phyloP scores from a whole-genome alignment of 2,113 vertebrate species.

The Gambusia holbrooki region DNA sequence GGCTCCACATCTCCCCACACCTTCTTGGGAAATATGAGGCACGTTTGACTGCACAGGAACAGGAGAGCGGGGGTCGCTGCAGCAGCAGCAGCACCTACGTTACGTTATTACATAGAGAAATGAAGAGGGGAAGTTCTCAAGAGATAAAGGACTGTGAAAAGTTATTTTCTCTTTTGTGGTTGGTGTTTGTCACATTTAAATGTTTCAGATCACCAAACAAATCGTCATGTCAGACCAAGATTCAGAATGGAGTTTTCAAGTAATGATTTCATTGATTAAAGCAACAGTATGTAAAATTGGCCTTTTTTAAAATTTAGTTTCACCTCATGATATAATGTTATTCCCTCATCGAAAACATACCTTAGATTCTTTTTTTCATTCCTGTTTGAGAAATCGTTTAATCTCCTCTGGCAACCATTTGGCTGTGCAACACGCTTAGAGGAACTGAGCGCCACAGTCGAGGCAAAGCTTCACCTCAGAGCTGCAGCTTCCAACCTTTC shows the following conservation, averaged over 20 bases:
- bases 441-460: no score
- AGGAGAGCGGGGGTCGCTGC: slow-evolving; percentile 19
- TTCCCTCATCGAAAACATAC: no score
- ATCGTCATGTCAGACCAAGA: not conserved
- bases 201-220: not conserved
- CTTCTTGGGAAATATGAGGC: slow-evolving; percentile 73
- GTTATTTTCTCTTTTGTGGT: no score
- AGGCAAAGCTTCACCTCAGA: no score
- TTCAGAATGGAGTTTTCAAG: not conserved
- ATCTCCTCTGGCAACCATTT: no score
- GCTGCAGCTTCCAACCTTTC: no score
- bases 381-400: no score
- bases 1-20: slow-evolving; percentile 64
- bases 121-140: slow-evolving; percentile 11
- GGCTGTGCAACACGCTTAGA: no score
- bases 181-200: not conserved
- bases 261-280: not conserved
- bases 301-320: no score
- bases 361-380: no score
- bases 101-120: slow-evolving; percentile 4
- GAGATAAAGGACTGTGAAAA: not conserved
- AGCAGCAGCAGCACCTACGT: not conserved
- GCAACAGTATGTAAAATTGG: no score
- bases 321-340: no score
- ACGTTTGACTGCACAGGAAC: slow-evolving; percentile 27